phyloP scores from a whole-genome alignment of 1,140 invertebrate species.

The Tetramorium parvispinum region DNA sequence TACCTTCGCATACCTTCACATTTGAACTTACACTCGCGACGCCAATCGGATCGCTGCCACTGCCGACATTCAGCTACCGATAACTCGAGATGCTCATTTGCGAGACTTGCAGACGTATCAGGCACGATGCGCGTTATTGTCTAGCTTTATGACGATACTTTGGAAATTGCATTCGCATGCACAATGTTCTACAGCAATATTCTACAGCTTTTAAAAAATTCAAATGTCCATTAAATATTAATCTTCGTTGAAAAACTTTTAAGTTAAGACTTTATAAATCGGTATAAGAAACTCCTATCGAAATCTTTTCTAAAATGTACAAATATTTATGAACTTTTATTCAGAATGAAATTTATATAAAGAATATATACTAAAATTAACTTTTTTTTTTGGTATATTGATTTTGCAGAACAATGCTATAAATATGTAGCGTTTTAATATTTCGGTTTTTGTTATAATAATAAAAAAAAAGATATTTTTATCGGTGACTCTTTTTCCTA shows the following conservation, averaged over 20 bases:
- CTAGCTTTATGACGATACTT: not conserved
- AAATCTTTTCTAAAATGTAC: not conserved
- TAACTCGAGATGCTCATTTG: slow-evolving; percentile 9
- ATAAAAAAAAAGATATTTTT: not conserved
- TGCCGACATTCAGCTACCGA: slow-evolving; percentile 38
- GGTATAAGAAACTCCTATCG: not conserved
- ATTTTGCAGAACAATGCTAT: not conserved
- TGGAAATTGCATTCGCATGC: not conserved
- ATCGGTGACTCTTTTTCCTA: not conserved
- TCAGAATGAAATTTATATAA: not conserved
- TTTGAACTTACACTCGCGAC: slow-evolving; percentile 68
- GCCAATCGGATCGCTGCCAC: slow-evolving; percentile 59
- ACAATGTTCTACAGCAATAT: not conserved
- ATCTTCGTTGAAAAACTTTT: not conserved
- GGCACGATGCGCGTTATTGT: slow-evolving; percentile 4
- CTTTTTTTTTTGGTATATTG: not conserved
- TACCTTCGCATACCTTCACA: slow-evolving; percentile 68
- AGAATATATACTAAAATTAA: not conserved
- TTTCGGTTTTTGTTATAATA: not conserved
- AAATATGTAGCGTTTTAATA: not conserved
- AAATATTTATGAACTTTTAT: not conserved
- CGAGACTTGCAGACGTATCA: not conserved
- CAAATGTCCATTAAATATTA: not conserved
- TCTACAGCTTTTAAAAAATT: not conserved
- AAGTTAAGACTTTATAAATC: not conserved